A percentile compares a stretch with the other conserved stretches of the same genome.
Conservation (phyloP, 2,797 vertebrate species). For the Diplodus sargus region DNA sequence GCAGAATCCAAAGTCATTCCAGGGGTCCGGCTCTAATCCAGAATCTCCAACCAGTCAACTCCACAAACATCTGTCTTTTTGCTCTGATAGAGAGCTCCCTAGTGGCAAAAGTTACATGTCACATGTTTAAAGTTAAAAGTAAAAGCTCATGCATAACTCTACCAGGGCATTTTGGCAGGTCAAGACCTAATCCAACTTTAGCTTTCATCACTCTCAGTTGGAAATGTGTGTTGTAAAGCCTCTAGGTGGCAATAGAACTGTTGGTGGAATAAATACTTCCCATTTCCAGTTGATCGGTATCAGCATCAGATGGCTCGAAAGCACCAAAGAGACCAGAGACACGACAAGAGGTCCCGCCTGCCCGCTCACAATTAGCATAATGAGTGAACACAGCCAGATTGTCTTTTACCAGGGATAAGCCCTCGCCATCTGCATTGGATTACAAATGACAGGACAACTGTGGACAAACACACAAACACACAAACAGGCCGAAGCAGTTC, state of each 20-base stretch:
- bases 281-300: not conserved
- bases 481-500: not conserved
- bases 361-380: slow-evolving; percentile 33
- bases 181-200: not conserved
- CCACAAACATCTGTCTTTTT: no score
- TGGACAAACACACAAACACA: slow-evolving; percentile 6
- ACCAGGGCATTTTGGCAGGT: not conserved
- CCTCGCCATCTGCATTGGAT: slow-evolving; percentile 49
- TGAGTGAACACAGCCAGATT: slow-evolving; percentile 40
- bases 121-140: no score
- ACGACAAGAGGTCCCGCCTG: slow-evolving; percentile 8
- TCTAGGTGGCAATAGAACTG: not conserved
- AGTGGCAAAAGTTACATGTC: no score
- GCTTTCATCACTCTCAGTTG: not conserved
- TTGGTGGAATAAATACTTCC: not conserved
- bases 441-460: slow-evolving; percentile 16
- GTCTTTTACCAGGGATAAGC: slow-evolving; percentile 19
- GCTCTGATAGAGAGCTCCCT: no score
- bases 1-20: no score
- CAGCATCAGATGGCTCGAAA: slow-evolving; percentile 22
- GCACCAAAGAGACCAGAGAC: slow-evolving; percentile 18
- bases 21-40: no score
- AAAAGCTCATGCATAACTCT: no score
- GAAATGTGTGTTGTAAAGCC: not conserved
- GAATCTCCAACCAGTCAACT: no score